Percentiles rank a stretch among this genome's conserved stretches.
Conservation (phyloP, 2,888 invertebrate genomes). For the Pandemis corylana region DNA sequence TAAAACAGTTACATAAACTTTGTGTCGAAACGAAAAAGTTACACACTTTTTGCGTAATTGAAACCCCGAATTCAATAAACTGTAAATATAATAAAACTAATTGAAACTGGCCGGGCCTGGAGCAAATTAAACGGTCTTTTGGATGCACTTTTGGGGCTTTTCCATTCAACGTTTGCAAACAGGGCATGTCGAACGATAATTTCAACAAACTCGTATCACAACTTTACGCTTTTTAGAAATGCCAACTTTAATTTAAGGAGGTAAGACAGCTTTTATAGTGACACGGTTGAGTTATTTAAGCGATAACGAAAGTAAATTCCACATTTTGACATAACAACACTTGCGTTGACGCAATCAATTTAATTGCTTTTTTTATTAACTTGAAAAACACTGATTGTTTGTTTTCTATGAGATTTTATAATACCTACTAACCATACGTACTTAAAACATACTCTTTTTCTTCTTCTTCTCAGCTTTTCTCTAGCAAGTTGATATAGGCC, state of each 20-base stretch:
- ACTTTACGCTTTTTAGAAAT: background rate
- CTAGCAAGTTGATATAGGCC: no score
- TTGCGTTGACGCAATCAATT: constrained; percentile 66
- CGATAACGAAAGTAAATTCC: background rate
- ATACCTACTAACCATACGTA: background rate
- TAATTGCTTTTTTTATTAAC: constrained; percentile 57
- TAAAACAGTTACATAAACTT: no score
- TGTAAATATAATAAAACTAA: constrained; percentile 57
- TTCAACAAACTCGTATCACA: background rate
- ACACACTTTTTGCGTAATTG: constrained; percentile 38
- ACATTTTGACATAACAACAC: constrained; percentile 62
- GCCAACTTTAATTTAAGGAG: background rate
- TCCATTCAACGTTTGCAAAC: constrained; percentile 16
- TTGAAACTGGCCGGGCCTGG: constrained; percentile 55
- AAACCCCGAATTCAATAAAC: constrained; percentile 40
- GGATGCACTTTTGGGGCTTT: constrained; percentile 57
- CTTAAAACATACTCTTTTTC: no score
- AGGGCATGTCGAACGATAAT: constrained; percentile 3
- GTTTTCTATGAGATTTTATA: constrained; percentile 10
- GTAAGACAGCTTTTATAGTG: background rate
- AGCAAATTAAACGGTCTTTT: constrained; percentile 63
- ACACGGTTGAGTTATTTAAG: background rate
- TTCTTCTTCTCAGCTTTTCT: no score
- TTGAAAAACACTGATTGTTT: constrained; percentile 15
- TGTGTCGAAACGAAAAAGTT: constrained; percentile 3